These are phyloP conservation scores for Periophthalmodon schlosseri DNA, from an alignment of 2,113 vertebrate species.

Conservation along the genomic window DNA sequence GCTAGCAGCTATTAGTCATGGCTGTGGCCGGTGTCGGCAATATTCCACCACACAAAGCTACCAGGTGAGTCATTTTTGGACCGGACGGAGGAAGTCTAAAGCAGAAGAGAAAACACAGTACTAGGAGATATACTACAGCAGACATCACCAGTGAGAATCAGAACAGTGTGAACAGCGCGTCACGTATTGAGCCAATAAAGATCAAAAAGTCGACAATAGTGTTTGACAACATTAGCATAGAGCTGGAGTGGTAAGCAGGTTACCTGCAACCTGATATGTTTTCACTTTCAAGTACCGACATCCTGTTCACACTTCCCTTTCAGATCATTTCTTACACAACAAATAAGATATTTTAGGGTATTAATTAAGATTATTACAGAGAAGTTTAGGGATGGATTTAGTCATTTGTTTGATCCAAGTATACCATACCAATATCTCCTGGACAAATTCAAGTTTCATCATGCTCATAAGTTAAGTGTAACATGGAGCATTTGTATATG, in stretches of 20 bases:
- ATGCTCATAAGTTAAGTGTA: too few species aligned
- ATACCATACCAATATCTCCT: too few species aligned
- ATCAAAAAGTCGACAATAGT: not conserved
- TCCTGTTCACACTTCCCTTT: constrained; percentile 70
- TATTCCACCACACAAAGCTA: constrained; percentile 24
- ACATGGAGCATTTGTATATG: not conserved
- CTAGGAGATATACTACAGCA: not conserved
- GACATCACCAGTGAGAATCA: constrained; percentile 7
- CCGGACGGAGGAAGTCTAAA: constrained; percentile 62
- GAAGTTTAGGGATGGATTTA: too few species aligned
- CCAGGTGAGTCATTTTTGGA: constrained; percentile 55
- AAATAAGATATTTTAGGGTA: not conserved
- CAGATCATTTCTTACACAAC: constrained; percentile 33
- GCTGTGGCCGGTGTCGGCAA: constrained; percentile 17
- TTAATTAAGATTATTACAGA: not conserved
- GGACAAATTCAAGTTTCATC: too few species aligned
- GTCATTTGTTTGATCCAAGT: too few species aligned
- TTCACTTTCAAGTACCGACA: constrained; percentile 68
- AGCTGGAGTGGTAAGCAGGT: too few species aligned
- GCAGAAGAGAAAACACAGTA: constrained; percentile 68
- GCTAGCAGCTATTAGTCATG: constrained; percentile 27
- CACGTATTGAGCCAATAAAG: not conserved
- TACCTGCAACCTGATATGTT: constrained; percentile 14
- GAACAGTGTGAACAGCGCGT: constrained; percentile 7
- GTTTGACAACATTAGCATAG: too few species aligned